Evolutionary conservation across 2,888 invertebrate species (phyloP), one percentile per base, ranked within the genome.

Genomic region (Silvanus unidentatus): DNA sequence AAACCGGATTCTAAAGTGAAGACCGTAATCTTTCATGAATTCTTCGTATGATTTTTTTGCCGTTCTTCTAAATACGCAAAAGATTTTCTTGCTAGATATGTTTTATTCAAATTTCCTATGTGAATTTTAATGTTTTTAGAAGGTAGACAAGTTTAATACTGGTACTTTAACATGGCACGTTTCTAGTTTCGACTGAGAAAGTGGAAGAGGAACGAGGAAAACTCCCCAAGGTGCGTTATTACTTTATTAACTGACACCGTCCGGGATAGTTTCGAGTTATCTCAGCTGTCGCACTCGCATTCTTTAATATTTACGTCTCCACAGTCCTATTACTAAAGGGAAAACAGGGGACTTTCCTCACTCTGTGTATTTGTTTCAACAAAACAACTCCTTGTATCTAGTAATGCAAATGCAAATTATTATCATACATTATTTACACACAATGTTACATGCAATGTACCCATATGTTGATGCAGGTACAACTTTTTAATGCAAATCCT

Each of bases 221-320:
- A 12, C 37, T 64, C 62, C 65, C 62, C 42, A 49, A 63, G 66
- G 64, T 66, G 62, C 61, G 60, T 65, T 66, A 66, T 66, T 65
- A 65, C 66, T 66, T 66, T 65, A 68, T 68, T 65, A 68, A 65
- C 62, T 62, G 65, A 62, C 65, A 60, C 62, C 61, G 64, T 58
- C 62, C 60, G 60, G 63, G 58, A 63, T 59, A 59, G 59, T 65
- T 65, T 49, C 58, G 55, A 61, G 61, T 66, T 66, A 66, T 68
- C 66, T 65, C 60, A 57, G 59, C 62, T 62, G 65, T 63, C 64
- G 61, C 64, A 63, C 60, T 64, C 60, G 54, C 61, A 56, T 57
- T 62, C 57, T 62, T 61, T 62, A 62, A 62, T 64, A 65, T 65
- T 64, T 62, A 63, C 57, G 56, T 55, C 52, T 51, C 54, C 45